Conservation (phyloP, 2,888 invertebrate genomes). For the Luffia ferchaultella region DNA sequence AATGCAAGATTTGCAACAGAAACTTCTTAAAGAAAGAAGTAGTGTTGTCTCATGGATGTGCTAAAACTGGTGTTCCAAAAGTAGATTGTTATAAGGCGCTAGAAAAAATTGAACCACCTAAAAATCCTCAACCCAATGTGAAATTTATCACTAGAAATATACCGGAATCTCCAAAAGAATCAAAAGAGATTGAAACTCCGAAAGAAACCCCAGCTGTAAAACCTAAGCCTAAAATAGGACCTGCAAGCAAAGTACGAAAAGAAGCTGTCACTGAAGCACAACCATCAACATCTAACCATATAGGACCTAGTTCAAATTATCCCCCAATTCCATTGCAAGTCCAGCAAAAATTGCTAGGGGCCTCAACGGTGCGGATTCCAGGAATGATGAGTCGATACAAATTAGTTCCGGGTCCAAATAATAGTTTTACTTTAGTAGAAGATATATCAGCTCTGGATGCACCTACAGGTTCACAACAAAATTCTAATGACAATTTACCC, state of each 20-base stretch:
- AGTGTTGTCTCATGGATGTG: constrained; percentile 45
- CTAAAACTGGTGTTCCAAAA: constrained; percentile 43
- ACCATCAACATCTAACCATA: constrained; percentile 4
- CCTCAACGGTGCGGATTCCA: constrained; percentile 31
- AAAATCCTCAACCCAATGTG: constrained; percentile 28
- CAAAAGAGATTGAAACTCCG: constrained; percentile 8
- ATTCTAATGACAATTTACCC: not conserved
- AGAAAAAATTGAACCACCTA: constrained; percentile 22
- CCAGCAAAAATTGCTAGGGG: too few relatives aligned
- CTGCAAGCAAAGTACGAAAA: constrained; percentile 41
- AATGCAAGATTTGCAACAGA: constrained; percentile 52
- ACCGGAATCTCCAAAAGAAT: constrained; percentile 17
- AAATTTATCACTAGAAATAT: constrained; percentile 40
- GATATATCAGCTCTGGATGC: constrained; percentile 16
- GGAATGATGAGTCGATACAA: constrained; percentile 41
- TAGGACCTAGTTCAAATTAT: constrained; percentile 10
- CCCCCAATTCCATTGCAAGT: too few relatives aligned
- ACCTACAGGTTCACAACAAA: not conserved
- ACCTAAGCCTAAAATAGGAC: constrained; percentile 40
- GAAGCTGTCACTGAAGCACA: constrained; percentile 10
- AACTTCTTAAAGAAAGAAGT: constrained; percentile 52
- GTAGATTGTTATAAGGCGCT: constrained; percentile 22
- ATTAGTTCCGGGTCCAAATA: constrained; percentile 49
- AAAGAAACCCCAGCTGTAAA: constrained; percentile 16
- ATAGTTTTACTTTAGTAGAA: constrained; percentile 43